Base-by-base conservation (phyloP, 2,113 vertebrate genomes). In the Sphaerodactylus townsendi region DNA sequence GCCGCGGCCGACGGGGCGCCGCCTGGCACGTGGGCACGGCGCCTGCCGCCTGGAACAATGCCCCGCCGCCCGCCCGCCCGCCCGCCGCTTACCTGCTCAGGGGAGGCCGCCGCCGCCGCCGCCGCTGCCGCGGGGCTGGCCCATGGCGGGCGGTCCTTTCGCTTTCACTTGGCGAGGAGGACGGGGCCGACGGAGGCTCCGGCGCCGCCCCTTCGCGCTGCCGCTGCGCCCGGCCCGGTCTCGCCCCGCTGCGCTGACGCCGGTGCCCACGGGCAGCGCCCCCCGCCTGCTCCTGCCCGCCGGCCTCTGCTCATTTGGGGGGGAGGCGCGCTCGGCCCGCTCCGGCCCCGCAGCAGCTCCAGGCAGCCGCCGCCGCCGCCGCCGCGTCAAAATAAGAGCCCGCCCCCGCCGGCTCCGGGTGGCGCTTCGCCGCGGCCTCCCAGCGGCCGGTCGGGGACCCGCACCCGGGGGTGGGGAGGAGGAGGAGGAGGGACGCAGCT, bases 301-400 rank as follows among this genome's bases (percentile, higher is more conserved):
- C 72, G 2, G 59, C 71, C 15, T 17, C 72, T 37, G 81, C 81
- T 76, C 81, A 83, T 83, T 75, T 75, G 81, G 59, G 82, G 44
- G 23, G 14, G 11, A 37, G 73, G 46, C 19, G 62, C 41, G 82
- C 41, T 30, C 72, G 72, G 72, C 48, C 72, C 44, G 62, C 82
- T 65, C 14, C 53, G 53, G 15, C 19, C 81, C 65, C 71, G 64
- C 81, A n/a, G 81, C 81, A 59, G 28, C 71, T 83, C 81, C 81
- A 14, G 81, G 81, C 81, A 83, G 72, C 56, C 82, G 59, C 44
- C 70, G 71, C 71, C 44, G 44, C 4, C 72, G 72, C 81, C 82
- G 81, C 71, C 81, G 71, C 74, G 81, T 82, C 81, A 74, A 74
- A 82, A 82, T 82, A 82, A 82, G 53, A 82, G 81, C 72, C 71